phyloP scores from a whole-genome alignment of 2,888 invertebrate genomes.

The Strigamia transsilvanica region DNA sequence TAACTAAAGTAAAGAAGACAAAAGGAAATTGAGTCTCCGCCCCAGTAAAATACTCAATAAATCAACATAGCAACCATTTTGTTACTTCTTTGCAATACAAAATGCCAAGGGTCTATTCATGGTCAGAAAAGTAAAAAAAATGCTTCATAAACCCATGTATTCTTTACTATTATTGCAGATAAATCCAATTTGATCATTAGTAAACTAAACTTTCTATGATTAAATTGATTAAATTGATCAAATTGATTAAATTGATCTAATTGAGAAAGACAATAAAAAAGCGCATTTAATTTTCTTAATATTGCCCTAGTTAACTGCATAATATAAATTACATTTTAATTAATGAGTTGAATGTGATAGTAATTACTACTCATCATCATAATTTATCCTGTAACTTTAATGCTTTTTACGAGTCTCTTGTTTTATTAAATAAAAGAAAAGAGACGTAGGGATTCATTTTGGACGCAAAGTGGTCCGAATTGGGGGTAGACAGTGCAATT shows the following conservation, averaged over 20 bases:
- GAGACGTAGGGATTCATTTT: not conserved
- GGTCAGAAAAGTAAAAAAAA: not conserved
- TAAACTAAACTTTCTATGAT: not conserved
- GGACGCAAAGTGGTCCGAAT: not conserved
- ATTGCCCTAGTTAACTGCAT: not conserved
- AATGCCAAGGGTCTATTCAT: not conserved
- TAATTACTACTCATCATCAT: not conserved
- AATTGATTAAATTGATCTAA: not conserved
- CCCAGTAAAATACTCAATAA: constrained; percentile 35
- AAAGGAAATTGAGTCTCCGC: not conserved
- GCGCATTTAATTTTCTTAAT: not conserved
- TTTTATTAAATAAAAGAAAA: not conserved
- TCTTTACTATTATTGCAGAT: not conserved
- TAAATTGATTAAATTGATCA: not conserved
- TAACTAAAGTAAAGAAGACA: not conserved
- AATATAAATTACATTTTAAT: not conserved
- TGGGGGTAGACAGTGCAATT: too few relatives aligned
- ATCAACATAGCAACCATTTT: constrained; percentile 27
- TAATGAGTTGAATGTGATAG: not conserved
- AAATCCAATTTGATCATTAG: not conserved
- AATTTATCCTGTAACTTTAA: not conserved
- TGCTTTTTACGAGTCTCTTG: not conserved
- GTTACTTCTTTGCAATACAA: not conserved
- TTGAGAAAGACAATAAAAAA: not conserved
- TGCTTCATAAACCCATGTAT: not conserved